Evolutionary conservation across 1,140 invertebrate genomes (phyloP).

Genomic region (Drosophila biarmipes): DNA sequence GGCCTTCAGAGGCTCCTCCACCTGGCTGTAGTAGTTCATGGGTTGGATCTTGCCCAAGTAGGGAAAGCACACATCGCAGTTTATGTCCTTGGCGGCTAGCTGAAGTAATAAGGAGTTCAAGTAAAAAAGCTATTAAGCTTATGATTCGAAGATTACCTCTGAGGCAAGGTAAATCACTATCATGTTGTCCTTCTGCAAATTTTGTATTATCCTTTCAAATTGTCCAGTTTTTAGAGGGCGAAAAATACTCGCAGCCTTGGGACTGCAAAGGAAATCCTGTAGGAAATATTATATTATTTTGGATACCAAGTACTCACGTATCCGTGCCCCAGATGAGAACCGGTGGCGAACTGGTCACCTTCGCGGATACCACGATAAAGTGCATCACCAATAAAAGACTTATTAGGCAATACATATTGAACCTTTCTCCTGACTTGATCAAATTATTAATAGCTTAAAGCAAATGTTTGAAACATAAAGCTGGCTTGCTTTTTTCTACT

Average conservation of each 20-base stretch:
- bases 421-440: not conserved
- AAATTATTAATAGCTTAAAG: not conserved
- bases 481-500: not conserved
- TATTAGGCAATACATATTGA: not conserved
- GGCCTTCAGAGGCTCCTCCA: constrained; percentile 29
- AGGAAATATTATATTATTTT: not conserved
- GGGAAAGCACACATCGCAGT: constrained; percentile 47
- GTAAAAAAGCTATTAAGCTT: not conserved
- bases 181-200: constrained; percentile 25
- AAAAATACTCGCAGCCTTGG: constrained; percentile 23
- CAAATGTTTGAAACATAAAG: not conserved
- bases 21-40: constrained; percentile 50
- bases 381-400: not conserved
- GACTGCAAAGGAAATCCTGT: constrained; percentile 4
- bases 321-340: constrained; percentile 56
- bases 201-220: constrained; percentile 16
- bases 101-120: not conserved
- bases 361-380: not conserved
- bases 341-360: constrained; percentile 32
- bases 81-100: constrained; percentile 50
- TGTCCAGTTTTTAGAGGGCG: not conserved
- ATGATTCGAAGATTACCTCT: constrained; percentile 12
- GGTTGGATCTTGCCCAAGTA: constrained; percentile 19
- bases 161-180: constrained; percentile 48
- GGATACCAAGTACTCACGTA: constrained; percentile 42